Evolutionary conservation across 2,888 invertebrate genomes (phyloP).

Genomic region (Acronicta leporina): DNA sequence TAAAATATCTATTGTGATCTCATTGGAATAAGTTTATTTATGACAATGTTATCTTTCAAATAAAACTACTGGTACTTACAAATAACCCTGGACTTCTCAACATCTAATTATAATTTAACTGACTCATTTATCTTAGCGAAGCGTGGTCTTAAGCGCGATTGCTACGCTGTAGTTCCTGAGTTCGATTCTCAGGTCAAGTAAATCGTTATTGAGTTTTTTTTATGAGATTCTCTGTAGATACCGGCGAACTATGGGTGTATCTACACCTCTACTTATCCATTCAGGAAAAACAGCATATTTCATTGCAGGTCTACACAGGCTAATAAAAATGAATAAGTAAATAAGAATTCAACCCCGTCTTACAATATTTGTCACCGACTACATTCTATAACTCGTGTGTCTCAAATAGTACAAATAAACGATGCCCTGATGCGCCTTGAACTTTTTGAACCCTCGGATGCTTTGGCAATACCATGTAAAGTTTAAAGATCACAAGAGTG

Average conservation of each 20-base stretch:
- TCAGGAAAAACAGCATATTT: too few species aligned
- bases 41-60: not conserved
- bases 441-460: constrained; percentile 33
- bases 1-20: constrained; percentile 32
- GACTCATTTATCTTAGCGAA: too few species aligned
- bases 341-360: not conserved
- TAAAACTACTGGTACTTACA: not conserved
- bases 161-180: too few species aligned
- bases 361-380: not conserved
- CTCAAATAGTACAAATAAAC: constrained; percentile 34
- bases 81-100: not conserved
- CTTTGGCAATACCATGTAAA: constrained; percentile 23
- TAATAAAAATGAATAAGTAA: not conserved
- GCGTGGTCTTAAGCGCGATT: too few species aligned
- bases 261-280: too few species aligned
- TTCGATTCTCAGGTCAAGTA: too few species aligned
- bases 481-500: constrained; percentile 30
- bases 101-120: not conserved
- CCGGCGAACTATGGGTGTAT: too few species aligned
- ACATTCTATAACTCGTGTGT: constrained; percentile 25
- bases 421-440: constrained; percentile 39
- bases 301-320: too few species aligned
- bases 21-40: constrained; percentile 21
- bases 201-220: too few species aligned
- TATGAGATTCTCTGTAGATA: too few species aligned